phyloP scores from a whole-genome alignment of 2,797 vertebrate genomes.

The Microctenopoma steveboyesi region DNA sequence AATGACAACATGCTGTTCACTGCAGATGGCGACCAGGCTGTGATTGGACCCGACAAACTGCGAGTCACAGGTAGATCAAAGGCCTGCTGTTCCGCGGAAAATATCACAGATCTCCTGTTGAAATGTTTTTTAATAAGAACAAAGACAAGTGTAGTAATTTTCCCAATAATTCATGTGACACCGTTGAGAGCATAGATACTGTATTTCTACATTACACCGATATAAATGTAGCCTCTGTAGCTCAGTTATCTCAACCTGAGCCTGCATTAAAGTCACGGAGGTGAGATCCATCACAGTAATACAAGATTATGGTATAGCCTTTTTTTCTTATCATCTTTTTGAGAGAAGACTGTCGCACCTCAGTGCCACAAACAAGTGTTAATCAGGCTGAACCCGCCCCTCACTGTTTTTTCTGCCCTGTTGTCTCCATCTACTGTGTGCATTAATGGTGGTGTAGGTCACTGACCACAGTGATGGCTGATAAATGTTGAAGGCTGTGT shows the following conservation, averaged over 20 bases:
- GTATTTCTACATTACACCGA: not conserved
- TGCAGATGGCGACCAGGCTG: conserved; percentile 85
- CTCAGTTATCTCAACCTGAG: conserved; percentile 8
- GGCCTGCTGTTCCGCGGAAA: conserved; percentile 31
- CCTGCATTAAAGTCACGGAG: not conserved
- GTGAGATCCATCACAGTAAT: conserved; percentile 6
- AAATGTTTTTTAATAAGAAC: conserved; percentile 10
- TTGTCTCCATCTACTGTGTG: conserved; percentile 33
- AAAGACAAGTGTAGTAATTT: conserved; percentile 20
- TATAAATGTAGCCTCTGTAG: conserved; percentile 11
- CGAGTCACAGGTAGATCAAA: conserved; percentile 89
- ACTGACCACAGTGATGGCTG: conserved; percentile 49
- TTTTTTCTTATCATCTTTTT: not conserved
- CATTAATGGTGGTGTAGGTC: conserved; percentile 28
- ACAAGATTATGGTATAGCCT: not conserved
- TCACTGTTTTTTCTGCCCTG: conserved; percentile 4
- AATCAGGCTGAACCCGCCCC: not conserved
- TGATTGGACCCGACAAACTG: conserved; percentile 91
- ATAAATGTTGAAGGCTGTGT: conserved; percentile 54
- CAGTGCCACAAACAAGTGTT: not conserved
- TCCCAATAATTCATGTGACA: conserved; percentile 9
- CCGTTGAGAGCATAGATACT: not conserved
- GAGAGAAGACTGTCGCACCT: not conserved
- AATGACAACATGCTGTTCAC: conserved; percentile 89
- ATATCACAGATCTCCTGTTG: conserved; percentile 3